These are phyloP conservation scores for Apotomis capreana DNA, from an alignment of 2,888 invertebrate species.

Conservation along the genomic window DNA sequence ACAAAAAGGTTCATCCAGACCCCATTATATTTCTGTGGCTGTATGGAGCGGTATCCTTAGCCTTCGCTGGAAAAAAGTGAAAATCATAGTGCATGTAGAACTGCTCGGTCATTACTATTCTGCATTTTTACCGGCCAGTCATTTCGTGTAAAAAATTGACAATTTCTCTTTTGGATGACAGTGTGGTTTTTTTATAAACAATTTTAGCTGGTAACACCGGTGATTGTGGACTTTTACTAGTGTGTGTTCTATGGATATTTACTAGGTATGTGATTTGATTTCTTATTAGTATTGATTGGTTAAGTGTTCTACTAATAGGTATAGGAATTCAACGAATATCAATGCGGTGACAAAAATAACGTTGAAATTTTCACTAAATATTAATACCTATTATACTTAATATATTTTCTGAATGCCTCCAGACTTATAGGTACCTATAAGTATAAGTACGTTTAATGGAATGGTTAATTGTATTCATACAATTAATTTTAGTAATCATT, in stretches of 20 bases:
- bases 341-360: too few species aligned
- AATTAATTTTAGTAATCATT: too few species aligned
- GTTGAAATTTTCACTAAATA: too few species aligned
- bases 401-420: too few species aligned
- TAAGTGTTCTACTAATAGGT: neutral
- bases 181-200: conserved; percentile 52
- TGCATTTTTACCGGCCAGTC: conserved; percentile 56
- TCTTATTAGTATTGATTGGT: conserved; percentile 18
- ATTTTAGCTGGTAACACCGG: conserved; percentile 45
- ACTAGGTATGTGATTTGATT: conserved; percentile 40
- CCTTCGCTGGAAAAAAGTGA: conserved; percentile 57
- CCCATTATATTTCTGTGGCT: conserved; percentile 64
- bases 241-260: conserved; percentile 50
- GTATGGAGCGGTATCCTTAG: conserved; percentile 69
- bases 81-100: conserved; percentile 62
- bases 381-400: too few species aligned
- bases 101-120: conserved; percentile 62
- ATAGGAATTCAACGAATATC: neutral
- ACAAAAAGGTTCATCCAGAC: conserved; percentile 72
- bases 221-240: conserved; percentile 49
- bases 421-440: too few species aligned
- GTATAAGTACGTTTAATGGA: too few species aligned
- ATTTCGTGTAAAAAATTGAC: conserved; percentile 55
- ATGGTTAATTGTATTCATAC: too few species aligned
- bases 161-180: conserved; percentile 59